Base-by-base conservation (phyloP, 2,113 vertebrate species). In the Hippocampus barbouri region DNA sequence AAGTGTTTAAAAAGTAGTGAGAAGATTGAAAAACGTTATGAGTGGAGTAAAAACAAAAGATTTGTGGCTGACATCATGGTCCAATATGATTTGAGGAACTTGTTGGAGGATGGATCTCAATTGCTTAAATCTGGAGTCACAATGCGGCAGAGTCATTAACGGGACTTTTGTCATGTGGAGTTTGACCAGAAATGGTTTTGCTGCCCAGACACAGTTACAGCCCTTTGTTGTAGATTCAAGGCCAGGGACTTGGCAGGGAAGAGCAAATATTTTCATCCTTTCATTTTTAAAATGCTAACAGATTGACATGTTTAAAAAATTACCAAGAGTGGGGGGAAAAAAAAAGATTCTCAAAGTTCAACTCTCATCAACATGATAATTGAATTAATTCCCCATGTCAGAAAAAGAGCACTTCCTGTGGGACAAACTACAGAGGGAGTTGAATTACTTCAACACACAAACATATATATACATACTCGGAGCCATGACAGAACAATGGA, bases 231-330 rank as follows among this genome's bases (percentile, higher is more conserved):
- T 75, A 72, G 41, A 75, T 82, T 89, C 74, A 79, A 73, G 81
- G 76, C 79, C 80, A 71, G 65, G 30, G 40, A 66, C 74, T 81
- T 83, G 80, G 81, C 72, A 76, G 56, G 62, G 66, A 73, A 72
- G 70, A 78, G 66, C 80, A 85, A 86, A 85, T 76, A 79, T 68
- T 66, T 66, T 66, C 21, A 47, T 66, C 43, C 41, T 66, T 66
- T 66, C 64, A 78, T 79, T 86, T 79, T 82, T 77, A 75, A 86
- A 88, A 73, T 81, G 74, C 84, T 86, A 87, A 83, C 87, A 86
- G 75, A 82, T 78, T 85, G 83, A 66, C 72, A 80, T 81, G 81
- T 82, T 83, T 84, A 72, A 79, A 82, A 81, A 84, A 83, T 86
- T 81, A 83, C 68, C 73, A 72, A 78, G 43, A 38, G 34, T 0